Conservation (phyloP, 2,113 vertebrate species). For the Mormyrus lacerda region DNA sequence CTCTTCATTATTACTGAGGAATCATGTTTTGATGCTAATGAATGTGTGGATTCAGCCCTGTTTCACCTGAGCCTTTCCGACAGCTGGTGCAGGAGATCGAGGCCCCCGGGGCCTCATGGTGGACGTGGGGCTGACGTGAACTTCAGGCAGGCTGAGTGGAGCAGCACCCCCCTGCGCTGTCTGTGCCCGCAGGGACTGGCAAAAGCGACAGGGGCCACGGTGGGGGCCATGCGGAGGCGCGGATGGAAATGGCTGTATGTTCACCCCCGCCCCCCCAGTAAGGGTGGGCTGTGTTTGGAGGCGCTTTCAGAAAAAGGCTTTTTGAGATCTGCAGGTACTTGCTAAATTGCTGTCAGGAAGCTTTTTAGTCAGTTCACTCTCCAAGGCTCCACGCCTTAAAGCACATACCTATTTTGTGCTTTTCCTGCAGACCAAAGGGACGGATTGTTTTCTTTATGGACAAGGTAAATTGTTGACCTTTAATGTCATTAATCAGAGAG, state of each 20-base stretch:
- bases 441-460: not conserved
- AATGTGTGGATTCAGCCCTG: not conserved
- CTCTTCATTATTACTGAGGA: not conserved
- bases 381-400: not conserved
- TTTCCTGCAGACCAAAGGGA: slow-evolving; percentile 7
- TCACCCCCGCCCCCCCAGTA: not conserved
- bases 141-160: not conserved
- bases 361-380: slow-evolving; percentile 7
- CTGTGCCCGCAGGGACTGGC: not conserved
- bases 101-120: not conserved
- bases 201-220: not conserved
- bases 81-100: not conserved
- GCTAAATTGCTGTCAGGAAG: slow-evolving; percentile 15
- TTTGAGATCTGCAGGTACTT: slow-evolving; percentile 3
- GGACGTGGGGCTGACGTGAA: not conserved
- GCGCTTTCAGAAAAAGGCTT: slow-evolving; percentile 8
- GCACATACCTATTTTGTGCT: not conserved
- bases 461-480: not conserved
- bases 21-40: not conserved
- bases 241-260: not conserved
- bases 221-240: not conserved
- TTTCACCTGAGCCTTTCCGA: not conserved
- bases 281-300: not conserved
- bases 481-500: not conserved
- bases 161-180: not conserved